Percentiles rank a stretch among this genome's conserved stretches.
These are phyloP conservation scores for Conus canariensis DNA, from an alignment of 2,888 invertebrate genomes.

Conservation along the genomic window DNA sequence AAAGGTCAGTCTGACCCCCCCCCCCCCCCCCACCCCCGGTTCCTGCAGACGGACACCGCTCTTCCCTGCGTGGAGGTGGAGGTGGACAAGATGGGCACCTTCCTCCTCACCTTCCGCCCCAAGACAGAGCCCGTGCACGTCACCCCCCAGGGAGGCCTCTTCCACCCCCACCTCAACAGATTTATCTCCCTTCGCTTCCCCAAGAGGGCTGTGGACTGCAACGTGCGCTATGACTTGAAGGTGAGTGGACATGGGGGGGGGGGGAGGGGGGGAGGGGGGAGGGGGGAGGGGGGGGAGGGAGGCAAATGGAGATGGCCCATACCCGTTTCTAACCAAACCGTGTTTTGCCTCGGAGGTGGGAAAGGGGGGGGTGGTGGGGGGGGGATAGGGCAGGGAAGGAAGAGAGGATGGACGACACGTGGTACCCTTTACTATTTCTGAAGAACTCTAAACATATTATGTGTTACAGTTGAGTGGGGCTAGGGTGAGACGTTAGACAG, in stretches of 20 bases:
- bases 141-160: conserved; percentile 73
- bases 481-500: too few species aligned
- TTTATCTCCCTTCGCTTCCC: conserved; percentile 75
- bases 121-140: conserved; percentile 72
- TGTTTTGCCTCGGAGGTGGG: too few species aligned
- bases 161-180: conserved; percentile 70
- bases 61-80: conserved; percentile 67
- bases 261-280: too few species aligned
- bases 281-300: too few species aligned
- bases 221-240: conserved; percentile 71
- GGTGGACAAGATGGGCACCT: conserved; percentile 68
- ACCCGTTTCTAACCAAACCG: too few species aligned
- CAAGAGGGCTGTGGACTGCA: conserved; percentile 73
- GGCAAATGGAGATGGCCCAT: too few species aligned
- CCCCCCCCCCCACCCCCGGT: not conserved
- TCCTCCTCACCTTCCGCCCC: conserved; percentile 70
- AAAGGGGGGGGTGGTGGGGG: too few species aligned
- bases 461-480: not conserved
- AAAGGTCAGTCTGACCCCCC: too few species aligned
- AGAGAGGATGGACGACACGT: too few species aligned
- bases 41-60: conserved; percentile 54
- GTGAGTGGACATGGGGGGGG: conserved; percentile 51
- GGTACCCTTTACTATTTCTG: too few species aligned
- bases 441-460: too few species aligned
- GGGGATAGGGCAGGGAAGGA: too few species aligned